Evolutionary conservation across 2,888 invertebrate genomes (phyloP), one percentile per base, ranked within the genome.

Genomic region (Andrena trimmerana): DNA sequence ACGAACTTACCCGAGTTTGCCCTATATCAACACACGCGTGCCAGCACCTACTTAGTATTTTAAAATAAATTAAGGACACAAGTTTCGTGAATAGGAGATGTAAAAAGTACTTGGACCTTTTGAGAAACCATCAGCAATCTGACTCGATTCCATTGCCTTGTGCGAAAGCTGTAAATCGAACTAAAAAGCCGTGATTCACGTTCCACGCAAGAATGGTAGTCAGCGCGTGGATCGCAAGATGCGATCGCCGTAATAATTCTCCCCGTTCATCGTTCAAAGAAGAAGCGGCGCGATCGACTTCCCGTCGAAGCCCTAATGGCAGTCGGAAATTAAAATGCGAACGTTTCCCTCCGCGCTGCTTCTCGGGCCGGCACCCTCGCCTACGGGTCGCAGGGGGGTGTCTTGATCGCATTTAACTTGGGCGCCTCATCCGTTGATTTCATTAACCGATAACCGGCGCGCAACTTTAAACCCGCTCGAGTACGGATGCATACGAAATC

Each of bases 391-490:
- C 68, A 65, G 71, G 76, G 80, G 83, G 85, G 89, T 86, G 81
- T 76, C 71, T 89, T 90, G 90, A 91, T 91, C 90, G 90, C 90
- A 90, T 91, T 93, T 92, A 91, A 92, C 92, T 92, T 91, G 88
- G 90, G 88, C 92, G 91, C 90, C 24, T 90, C 91, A 91, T 92
- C 91, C 92, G 91, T 92, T 92, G 94, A 94, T 94, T 93, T 94
- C 93, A 93, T 94, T 94, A 94, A 91, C 87, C 92, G 92, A 93
- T 92, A 93, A 88, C 89, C 88, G 89, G 88, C 88, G 90, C 88
- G 84, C 86, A 78, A 87, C 85, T 89, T 90, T 87, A 86, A 84
- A 89, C 75, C 85, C 59, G 54, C 66, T 16, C 69, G 74, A 69
- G 71, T 68, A 67, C 73, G 84, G 73, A 57, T 73, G 85, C 86